Evolutionary conservation across 2,113 vertebrate genomes (phyloP).

Genomic region (Puntigrus tetrazona): DNA sequence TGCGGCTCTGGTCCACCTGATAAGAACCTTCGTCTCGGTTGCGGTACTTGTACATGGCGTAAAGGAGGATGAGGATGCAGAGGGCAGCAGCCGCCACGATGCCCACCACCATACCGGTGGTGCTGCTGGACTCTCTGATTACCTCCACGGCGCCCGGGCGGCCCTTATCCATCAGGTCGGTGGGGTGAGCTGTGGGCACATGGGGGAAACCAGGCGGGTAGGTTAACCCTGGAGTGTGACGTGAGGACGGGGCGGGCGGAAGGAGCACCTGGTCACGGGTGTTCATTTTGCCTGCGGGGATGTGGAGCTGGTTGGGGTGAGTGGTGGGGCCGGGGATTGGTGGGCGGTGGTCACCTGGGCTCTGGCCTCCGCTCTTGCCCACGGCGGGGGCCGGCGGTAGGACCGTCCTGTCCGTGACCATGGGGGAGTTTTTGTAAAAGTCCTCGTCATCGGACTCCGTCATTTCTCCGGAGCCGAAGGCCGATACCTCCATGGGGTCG

Average conservation of each 20-base stretch:
- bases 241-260: conserved; percentile 83
- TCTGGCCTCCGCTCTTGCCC: conserved; percentile 76
- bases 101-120: conserved; percentile 95
- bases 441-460: conserved; percentile 93
- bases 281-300: conserved; percentile 93
- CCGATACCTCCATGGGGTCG: conserved; percentile 89
- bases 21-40: conserved; percentile 95
- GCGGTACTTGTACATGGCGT: conserved; percentile 98
- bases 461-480: conserved; percentile 91
- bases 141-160: conserved; percentile 90
- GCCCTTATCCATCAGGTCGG: conserved; percentile 83
- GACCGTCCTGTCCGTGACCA: conserved; percentile 93
- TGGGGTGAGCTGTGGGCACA: conserved; percentile 93
- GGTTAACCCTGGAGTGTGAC: conserved; percentile 83
- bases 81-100: conserved; percentile 94
- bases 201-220: conserved; percentile 86
- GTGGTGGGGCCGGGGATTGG: conserved; percentile 79
- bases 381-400: conserved; percentile 79
- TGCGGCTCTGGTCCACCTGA: conserved; percentile 89
- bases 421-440: conserved; percentile 89
- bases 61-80: conserved; percentile 96
- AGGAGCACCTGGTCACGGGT: conserved; percentile 88
- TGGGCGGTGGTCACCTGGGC: conserved; percentile 71
- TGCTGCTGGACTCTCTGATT: conserved; percentile 93
- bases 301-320: conserved; percentile 82